Evolutionary conservation across 2,888 invertebrate genomes (phyloP), one percentile per base, ranked within the genome.

Genomic region (Syritta pipiens): DNA sequence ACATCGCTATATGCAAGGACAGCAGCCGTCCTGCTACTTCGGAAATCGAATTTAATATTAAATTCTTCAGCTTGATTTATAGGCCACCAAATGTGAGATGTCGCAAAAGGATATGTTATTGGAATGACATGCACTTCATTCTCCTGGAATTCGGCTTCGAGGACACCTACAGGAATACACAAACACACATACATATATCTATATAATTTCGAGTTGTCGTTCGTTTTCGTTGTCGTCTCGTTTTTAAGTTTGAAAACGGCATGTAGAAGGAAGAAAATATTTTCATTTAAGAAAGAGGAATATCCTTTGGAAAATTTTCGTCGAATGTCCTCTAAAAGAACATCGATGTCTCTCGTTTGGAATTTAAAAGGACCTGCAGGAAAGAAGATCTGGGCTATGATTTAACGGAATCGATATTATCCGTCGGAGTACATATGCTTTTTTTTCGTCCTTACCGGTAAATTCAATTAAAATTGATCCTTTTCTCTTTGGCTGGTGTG

Each of bases 21-120:
- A 24, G 96, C 96, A 89, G 95, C 92, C 82, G 93, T 93, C 84
- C 94, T 93, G 85, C 93, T 94, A 68, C 95, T 95, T 89, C 95
- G 96, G 89, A 96, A 97, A 89, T 96, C 95, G 89, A 97, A 95
- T 87, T 93, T 93, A 83, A 97, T 90, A 87, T 93, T 93, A 82
- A 97, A 90, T 84, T 92, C 93, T 83, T 94, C 92, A 30, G 91
- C 93, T 84, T 92, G 92, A 87, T 93, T 92, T 86, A 94, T 92
- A 48, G 95, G 95, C 95, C 96, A 96, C 94, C 95, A 94, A 87
- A 96, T 95, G 89, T 96, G 95, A 81, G 96, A 95, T 53, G 95
- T 95, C 72, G 95, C 94, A 88, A 96, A 96, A 55, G 96, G 96
- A 89, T 96, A 96, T 30, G 97, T 97, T 84, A 97, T 94, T 30